Evolutionary conservation across 1,140 invertebrate species (phyloP).

Genomic region (Sitobion miscanthi): DNA sequence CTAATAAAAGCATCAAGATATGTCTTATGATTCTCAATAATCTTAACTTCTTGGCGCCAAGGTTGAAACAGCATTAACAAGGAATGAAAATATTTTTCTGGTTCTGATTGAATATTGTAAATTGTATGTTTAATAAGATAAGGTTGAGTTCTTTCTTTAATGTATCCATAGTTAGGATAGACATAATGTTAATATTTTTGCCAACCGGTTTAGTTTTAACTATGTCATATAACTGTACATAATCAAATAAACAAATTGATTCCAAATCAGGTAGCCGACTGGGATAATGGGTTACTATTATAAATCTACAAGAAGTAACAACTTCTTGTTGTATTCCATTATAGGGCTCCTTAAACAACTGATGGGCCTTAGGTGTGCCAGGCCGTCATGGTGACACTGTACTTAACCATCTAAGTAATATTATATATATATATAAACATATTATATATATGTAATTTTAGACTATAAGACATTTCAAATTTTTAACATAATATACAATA

Average conservation of each 20-base stretch:
- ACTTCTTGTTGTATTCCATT: too few relatives aligned
- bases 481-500: too few relatives aligned
- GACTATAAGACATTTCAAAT: too few relatives aligned
- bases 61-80: constrained; percentile 55
- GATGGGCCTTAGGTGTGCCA: too few relatives aligned
- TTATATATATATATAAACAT: too few relatives aligned
- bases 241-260: constrained; percentile 59
- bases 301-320: too few relatives aligned
- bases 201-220: constrained; percentile 4
- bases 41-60: constrained; percentile 41
- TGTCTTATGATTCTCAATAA: constrained; percentile 33
- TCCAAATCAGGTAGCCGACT: constrained; percentile 59
- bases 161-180: not conserved
- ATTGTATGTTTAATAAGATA: constrained; percentile 39
- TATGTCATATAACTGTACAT: constrained; percentile 48
- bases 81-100: constrained; percentile 53
- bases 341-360: too few relatives aligned
- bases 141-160: constrained; percentile 33
- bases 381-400: too few relatives aligned
- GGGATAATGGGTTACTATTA: constrained; percentile 60
- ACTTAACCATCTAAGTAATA: too few relatives aligned
- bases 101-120: constrained; percentile 42
- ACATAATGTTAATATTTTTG: constrained; percentile 14
- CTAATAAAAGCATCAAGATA: constrained; percentile 34
- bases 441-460: too few relatives aligned